Conservation (phyloP, 2,888 invertebrate species). For the Chouioia cunea region DNA sequence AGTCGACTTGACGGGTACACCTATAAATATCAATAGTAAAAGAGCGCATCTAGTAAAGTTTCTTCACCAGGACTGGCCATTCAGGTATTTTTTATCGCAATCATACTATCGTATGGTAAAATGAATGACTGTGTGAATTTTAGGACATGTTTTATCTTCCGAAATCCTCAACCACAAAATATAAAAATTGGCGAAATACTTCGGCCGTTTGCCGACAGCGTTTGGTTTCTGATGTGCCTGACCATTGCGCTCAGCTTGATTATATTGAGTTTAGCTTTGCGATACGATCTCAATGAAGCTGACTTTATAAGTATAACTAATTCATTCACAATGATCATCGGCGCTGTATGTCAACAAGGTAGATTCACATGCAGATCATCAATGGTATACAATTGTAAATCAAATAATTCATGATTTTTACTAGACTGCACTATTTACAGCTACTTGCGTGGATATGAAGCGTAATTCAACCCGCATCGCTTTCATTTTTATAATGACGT, state of each 20-base stretch:
- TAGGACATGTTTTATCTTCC: slow-evolving; percentile 58
- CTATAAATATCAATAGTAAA: background rate
- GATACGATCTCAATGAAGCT: background rate
- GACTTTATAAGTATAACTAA: slow-evolving; percentile 17
- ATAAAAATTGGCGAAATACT: slow-evolving; percentile 51
- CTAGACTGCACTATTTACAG: background rate
- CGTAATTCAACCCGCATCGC: slow-evolving; percentile 49
- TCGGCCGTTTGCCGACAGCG: slow-evolving; percentile 50
- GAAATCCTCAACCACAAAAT: slow-evolving; percentile 50
- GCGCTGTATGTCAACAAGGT: slow-evolving; percentile 58
- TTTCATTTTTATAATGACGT: slow-evolving; percentile 55
- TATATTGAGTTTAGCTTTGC: background rate
- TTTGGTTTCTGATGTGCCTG: slow-evolving; percentile 51
- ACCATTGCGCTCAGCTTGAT: slow-evolving; percentile 13
- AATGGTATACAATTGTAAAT: background rate
- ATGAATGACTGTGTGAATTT: background rate
- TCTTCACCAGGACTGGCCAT: background rate
- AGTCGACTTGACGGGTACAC: slow-evolving; percentile 7
- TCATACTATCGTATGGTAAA: background rate
- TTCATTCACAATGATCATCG: slow-evolving; percentile 49
- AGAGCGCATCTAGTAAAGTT: slow-evolving; percentile 1
- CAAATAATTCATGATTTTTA: background rate
- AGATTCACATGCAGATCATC: background rate
- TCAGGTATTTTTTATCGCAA: background rate
- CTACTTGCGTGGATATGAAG: background rate